Base-by-base conservation (phyloP, 2,797 vertebrate species). In the Hylomyscus alleni region DNA sequence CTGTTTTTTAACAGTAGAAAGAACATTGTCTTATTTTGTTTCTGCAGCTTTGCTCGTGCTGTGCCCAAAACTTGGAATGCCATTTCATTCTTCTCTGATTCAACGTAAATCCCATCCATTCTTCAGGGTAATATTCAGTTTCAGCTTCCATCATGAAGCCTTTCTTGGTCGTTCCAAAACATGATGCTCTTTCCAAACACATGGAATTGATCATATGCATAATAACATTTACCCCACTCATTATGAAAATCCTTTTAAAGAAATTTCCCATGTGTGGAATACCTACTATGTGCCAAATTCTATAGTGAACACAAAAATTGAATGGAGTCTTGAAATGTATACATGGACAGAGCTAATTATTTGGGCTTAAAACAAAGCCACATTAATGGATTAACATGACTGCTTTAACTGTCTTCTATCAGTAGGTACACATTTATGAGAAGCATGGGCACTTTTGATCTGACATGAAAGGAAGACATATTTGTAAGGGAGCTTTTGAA, bases 71-170 rank as follows among this genome's bases (percentile, higher is more conserved):
- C 84, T 89, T 94, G 65, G 29, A 94, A 94, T 85, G 20, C 19
- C 72, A 90, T 94, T 92, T 91, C 6, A 93, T 85, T 95, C 22
- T 77, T 44, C 26, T 94, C 52, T 85, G 65, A 91, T 12, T 93
- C 37, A 65, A 40, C 54, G 34, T 65, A 93, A 96, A 89, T 85
- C 22, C 19, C 91, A 65, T 65, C 37, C n/a, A 89, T 89, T 94
- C 52, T 94, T 96, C n/a, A 92, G 50, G 52, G 13, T n/a, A 92
- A 56, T 69, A 95, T 84, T 91, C 15, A 95, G 29, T 89, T 95
- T 96, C 75, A 69, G 10, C 9, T 87, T 93, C 62, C 1, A 91
- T 94, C n/a, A 77, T 67, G 67, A 92, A 89, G 31, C 3, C 37
- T 93, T 81, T 92, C 78, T 88, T 62, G 26, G 40, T 95, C 37